Evolutionary conservation across 2,888 invertebrate genomes (phyloP), one percentile per base, ranked within the genome.

Genomic region (Hemistola chrysoprasaria): DNA sequence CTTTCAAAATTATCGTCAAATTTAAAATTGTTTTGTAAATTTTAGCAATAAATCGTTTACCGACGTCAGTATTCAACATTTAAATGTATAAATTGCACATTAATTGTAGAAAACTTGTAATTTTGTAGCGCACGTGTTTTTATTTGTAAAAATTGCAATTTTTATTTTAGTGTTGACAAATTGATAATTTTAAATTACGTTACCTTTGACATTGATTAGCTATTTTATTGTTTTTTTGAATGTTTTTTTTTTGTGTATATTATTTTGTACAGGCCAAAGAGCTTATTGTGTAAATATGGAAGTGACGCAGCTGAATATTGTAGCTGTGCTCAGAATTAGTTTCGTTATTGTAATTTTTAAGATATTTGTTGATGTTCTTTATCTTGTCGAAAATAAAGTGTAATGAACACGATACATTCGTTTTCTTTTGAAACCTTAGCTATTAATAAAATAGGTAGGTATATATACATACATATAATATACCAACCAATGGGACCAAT

Each of bases 361-460:
- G 85, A 78, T 64, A 87, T 86, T 86, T 89, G 89, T 89, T 89
- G 87, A 88, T 88, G 87, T 88, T 89, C 88, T 85, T 75, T 66
- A 81, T 84, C 85, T 86, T 82, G 85, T 86, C 52, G 87, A 78
- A 85, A 88, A 86, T 87, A 85, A 83, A 83, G 75, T 77, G 78
- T 71, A 66, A 64, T 66, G 68, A 66, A 76, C 68, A 69, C 67
- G 61, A 58, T 51, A n/a, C 16, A 10, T 28, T 62, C 48, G 57
- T 63, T 65, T 68, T 50, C 16, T 33, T 50, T 24, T 28, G 25
- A 6, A 22, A 10, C 9, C 8, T 23, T 16, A 33, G 22, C 8
- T 8, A 5, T n/a, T n/a, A n/a, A n/a, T n/a, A n/a, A n/a, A n/a
- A n/a, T n/a, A n/a, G n/a, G n/a, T n/a, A n/a, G n/a, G n/a, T n/a